phyloP scores from a whole-genome alignment of 2,888 invertebrate genomes.

The Coenonympha glycerion region DNA sequence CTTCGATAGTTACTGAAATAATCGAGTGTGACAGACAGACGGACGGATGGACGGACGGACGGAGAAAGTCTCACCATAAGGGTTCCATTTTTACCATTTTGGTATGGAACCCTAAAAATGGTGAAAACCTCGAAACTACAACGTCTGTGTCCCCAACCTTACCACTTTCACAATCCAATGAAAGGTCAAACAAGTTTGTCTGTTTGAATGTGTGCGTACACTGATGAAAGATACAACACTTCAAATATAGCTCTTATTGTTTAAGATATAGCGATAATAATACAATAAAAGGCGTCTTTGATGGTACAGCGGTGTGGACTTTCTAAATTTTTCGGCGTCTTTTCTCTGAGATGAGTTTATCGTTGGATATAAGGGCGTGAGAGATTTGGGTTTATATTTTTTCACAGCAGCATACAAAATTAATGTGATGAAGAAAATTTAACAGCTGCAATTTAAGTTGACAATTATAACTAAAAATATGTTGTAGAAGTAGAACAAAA shows the following conservation, averaged over 20 bases:
- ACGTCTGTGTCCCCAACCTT: conserved; percentile 27
- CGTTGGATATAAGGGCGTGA: conserved; percentile 16
- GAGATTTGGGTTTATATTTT: no score
- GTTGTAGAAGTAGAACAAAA: no score
- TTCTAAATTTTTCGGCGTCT: conserved; percentile 52
- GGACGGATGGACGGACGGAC: no score
- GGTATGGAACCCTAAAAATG: no score
- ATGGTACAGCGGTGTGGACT: conserved; percentile 48
- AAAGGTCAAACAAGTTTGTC: conserved; percentile 53
- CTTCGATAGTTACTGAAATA: no score
- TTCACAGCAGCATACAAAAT: no score
- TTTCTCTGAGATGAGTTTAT: conserved; percentile 14
- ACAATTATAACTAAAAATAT: no score
- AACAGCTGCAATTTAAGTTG: no score
- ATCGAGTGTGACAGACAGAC: no score
- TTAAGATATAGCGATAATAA: conserved; percentile 2
- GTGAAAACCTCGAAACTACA: conserved; percentile 7
- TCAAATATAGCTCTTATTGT: conserved; percentile 24
- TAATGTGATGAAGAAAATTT: no score
- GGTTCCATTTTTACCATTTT: no score
- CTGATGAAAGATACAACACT: conserved; percentile 27
- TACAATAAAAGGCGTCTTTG: conserved; percentile 23
- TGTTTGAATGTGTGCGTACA: conserved; percentile 31
- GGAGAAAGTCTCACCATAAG: no score
- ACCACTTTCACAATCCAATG: conserved; percentile 57